phyloP scores from a whole-genome alignment of 1,140 invertebrate genomes.

The Cheumatopsyche charites region DNA sequence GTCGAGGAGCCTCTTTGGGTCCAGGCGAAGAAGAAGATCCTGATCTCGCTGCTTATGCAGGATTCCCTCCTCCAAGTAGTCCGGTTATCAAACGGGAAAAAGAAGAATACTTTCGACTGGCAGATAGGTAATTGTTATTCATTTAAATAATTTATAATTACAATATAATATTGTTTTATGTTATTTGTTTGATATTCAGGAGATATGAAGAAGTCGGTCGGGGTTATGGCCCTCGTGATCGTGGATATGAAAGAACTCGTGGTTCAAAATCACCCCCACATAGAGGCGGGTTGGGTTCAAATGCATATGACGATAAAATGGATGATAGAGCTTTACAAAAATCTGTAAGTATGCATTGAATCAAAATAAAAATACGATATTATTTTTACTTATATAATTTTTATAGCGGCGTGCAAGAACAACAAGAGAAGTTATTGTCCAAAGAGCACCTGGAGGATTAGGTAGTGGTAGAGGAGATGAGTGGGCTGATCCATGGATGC shows the following conservation, averaged over 20 bases:
- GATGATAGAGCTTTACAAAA: constrained; percentile 29
- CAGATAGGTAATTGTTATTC: constrained; percentile 32
- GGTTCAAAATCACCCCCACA: constrained; percentile 15
- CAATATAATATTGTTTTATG: neutral
- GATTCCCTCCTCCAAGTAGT: constrained; percentile 56
- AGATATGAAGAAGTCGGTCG: constrained; percentile 22
- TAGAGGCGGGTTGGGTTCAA: neutral
- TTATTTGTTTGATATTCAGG: constrained; percentile 19
- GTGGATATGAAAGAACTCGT: constrained; percentile 25
- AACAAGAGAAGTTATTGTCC: constrained; percentile 79
- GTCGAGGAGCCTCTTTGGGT: constrained; percentile 46
- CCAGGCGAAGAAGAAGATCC: constrained; percentile 80
- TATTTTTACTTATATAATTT: too few species aligned
- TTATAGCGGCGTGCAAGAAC: constrained; percentile 66
- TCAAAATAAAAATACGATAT: neutral
- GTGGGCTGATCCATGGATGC: constrained; percentile 94
- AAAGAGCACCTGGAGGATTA: constrained; percentile 63
- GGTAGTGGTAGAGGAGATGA: constrained; percentile 74
- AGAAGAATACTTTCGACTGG: constrained; percentile 38
- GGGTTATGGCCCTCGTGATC: constrained; percentile 23
- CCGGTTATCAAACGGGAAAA: constrained; percentile 50
- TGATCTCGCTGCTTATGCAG: constrained; percentile 65
- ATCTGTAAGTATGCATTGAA: constrained; percentile 10
- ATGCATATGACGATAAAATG: constrained; percentile 21
- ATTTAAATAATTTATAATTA: too few species aligned